These are phyloP conservation scores for Nebria brevicollis DNA, from an alignment of 2,888 invertebrate genomes.

Conservation along the genomic window DNA sequence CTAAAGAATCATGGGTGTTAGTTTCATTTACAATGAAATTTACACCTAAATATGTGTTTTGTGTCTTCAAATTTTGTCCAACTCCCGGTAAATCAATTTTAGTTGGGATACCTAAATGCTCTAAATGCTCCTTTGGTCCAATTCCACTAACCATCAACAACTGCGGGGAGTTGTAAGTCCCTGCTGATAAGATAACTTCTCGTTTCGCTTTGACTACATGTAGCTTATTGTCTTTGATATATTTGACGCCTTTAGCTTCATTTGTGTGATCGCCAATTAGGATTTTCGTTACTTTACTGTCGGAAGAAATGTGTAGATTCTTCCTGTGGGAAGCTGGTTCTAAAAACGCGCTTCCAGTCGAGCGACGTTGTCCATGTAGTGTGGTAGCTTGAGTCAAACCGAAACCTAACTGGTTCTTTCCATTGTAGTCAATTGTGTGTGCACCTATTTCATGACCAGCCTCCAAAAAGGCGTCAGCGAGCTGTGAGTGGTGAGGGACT, in stretches of 20 bases:
- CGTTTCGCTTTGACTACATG: constrained; percentile 70
- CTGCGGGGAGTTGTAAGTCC: constrained; percentile 81
- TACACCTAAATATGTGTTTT: constrained; percentile 73
- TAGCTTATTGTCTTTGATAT: constrained; percentile 65
- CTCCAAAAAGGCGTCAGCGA: constrained; percentile 69
- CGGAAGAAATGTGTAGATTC: constrained; percentile 72
- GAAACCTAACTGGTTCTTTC: constrained; percentile 70
- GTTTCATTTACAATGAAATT: constrained; percentile 66
- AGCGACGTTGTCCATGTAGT: constrained; percentile 73
- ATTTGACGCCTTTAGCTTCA: constrained; percentile 70
- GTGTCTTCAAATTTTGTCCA: constrained; percentile 77
- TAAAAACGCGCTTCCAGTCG: constrained; percentile 75
- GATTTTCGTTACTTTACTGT: constrained; percentile 70
- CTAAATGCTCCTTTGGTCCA: constrained; percentile 71
- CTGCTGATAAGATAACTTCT: constrained; percentile 80
- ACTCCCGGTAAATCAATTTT: constrained; percentile 69
- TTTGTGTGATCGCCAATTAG: constrained; percentile 68
- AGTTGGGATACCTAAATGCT: constrained; percentile 66
- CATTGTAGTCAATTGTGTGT: constrained; percentile 69
- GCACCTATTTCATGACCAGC: constrained; percentile 72
- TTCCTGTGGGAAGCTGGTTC: constrained; percentile 68
- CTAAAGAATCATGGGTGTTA: constrained; percentile 10
- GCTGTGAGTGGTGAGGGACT: constrained; percentile 65
- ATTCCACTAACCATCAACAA: constrained; percentile 83
- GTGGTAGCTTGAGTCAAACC: constrained; percentile 72